Evolutionary conservation across 1,140 invertebrate genomes (phyloP), one percentile per base, ranked within the genome.

Genomic region (Pinna nobilis): DNA sequence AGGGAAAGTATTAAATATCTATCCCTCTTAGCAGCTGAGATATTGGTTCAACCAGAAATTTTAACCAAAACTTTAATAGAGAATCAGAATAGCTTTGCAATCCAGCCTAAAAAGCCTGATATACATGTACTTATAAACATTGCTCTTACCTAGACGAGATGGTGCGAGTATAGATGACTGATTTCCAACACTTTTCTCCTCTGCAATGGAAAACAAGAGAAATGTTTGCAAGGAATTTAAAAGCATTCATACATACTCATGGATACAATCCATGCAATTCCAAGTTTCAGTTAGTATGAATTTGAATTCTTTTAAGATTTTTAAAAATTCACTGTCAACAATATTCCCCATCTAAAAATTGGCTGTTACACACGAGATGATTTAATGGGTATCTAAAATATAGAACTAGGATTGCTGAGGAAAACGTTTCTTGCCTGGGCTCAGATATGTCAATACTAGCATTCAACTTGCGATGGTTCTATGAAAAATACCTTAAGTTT

Each of bases 151-250:
- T 39, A 75, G 39, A 57, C 67, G 70, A 41, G 72, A 78, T 60
- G 72, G 77, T 30, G 73, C 68, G 55, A 78, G 50, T 47, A 78
- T 65, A 23, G 72, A 71, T 5, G 68, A 59, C 41, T 63, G 37
- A n/a, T 66, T 28, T 53, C 65, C 35, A 25, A 35, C 33, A 32
- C 35, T 55, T 15, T 47, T 75, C 28, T 75, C 69, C 23, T 74
- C 72, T 78, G 70, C 28, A 68, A 70, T 41, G 61, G 50, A 13
- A 47, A 25, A n/a, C 2, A 55, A 33, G 11, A n/a, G n/a, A n/a
- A 18, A 18, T 3, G 5, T 47, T 2, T 18, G 44, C 20, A 47
- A 15, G 20, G 15, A 15, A 15, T 47, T 20, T 47, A 20, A 15
- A n/a, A n/a, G n/a, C n/a, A n/a, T 20, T 3, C 15, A 1, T 20